Evolutionary conservation across 2,888 invertebrate species (phyloP).

Genomic region (Meteorus colon): DNA sequence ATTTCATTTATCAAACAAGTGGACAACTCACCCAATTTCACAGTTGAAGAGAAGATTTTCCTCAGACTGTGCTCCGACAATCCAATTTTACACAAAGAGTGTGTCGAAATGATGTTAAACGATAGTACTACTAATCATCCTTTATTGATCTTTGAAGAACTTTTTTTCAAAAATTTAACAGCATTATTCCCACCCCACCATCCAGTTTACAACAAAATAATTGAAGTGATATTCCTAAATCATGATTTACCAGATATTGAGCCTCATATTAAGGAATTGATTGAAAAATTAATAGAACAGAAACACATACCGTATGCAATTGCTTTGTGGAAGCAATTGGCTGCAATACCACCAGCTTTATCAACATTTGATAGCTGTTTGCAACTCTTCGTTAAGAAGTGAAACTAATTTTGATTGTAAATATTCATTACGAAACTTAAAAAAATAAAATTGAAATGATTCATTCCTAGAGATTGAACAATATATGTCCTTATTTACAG

Average conservation of each 20-base stretch:
- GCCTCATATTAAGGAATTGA: conserved; percentile 60
- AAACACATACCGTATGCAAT: conserved; percentile 66
- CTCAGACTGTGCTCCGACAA: conserved; percentile 62
- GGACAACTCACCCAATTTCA: conserved; percentile 57
- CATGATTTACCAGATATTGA: conserved; percentile 60
- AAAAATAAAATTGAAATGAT: conserved; percentile 26
- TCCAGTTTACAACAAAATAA: conserved; percentile 63
- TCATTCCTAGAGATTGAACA: not conserved
- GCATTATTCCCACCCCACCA: conserved; percentile 64
- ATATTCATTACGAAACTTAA: conserved; percentile 9
- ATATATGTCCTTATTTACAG: not conserved
- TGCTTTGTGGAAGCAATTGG: conserved; percentile 65
- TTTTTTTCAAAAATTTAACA: conserved; percentile 68
- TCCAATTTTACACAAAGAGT: conserved; percentile 59
- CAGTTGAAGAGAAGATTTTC: conserved; percentile 61
- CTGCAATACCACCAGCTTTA: conserved; percentile 64
- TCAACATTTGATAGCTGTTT: conserved; percentile 66
- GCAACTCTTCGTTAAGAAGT: conserved; percentile 56
- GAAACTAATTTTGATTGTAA: conserved; percentile 36
- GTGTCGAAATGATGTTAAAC: conserved; percentile 61
- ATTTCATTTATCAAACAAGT: conserved; percentile 18
- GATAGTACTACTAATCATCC: conserved; percentile 56
- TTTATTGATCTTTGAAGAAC: conserved; percentile 63
- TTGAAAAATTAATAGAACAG: conserved; percentile 62
- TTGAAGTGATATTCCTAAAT: conserved; percentile 66